Conservation (phyloP, 2,113 vertebrate species). For the Bothrops jararaca region DNA sequence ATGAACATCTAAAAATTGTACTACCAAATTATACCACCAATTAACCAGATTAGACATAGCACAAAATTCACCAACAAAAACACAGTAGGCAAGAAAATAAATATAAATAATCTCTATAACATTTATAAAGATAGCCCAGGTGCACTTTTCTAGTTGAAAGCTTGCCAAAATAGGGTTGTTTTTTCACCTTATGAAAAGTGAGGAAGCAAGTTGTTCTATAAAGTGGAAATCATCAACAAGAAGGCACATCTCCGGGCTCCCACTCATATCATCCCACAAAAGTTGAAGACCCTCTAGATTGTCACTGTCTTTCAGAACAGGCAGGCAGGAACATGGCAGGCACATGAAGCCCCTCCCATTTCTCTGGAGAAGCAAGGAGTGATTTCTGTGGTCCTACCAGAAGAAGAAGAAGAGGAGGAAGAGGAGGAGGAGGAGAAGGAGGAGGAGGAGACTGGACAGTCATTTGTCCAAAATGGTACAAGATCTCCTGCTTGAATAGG, state of each 20-base stretch:
- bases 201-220: neutral
- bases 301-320: no score
- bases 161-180: neutral
- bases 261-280: neutral
- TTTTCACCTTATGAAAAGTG: neutral
- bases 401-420: accelerated
- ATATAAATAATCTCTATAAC: neutral
- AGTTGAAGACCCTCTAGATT: neutral
- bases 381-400: no score
- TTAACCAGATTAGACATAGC: neutral
- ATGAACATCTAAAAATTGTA: neutral
- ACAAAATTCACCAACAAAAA: neutral
- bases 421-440: no score
- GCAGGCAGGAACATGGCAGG: no score
- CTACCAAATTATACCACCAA: neutral
- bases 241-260: neutral
- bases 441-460: no score
- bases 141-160: neutral
- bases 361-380: no score
- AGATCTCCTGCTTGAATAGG: no score
- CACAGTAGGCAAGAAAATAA: neutral
- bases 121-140: neutral
- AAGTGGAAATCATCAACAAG: neutral
- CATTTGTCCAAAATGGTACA: no score
- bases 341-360: no score